Conservation (phyloP, 1,140 invertebrate genomes). For the Drosophila jambulina region DNA sequence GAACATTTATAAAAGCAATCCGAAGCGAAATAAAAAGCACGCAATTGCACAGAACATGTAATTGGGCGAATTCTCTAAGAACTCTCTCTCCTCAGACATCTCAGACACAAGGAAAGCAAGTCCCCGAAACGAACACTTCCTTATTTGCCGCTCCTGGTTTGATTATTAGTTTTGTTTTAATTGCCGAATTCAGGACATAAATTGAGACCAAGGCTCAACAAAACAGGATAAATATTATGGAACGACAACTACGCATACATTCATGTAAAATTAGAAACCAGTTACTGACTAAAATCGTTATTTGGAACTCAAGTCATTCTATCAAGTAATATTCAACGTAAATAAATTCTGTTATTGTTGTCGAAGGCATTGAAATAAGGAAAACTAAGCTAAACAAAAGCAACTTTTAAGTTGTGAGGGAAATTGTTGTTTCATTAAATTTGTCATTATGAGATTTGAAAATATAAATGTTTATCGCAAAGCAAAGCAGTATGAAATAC, state of each 20-base stretch:
- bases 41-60: conserved; percentile 43
- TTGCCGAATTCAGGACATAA: conserved; percentile 29
- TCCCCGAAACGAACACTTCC: neutral
- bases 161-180: conserved; percentile 4
- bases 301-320: conserved; percentile 41
- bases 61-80: conserved; percentile 35
- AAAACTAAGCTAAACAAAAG: conserved; percentile 38
- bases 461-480: conserved; percentile 69
- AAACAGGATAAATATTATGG: conserved; percentile 11
- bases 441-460: conserved; percentile 65
- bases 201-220: conserved; percentile 33
- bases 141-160: conserved; percentile 35
- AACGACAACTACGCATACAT: conserved; percentile 64
- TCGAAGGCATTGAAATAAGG: conserved; percentile 49
- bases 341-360: conserved; percentile 77
- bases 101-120: conserved; percentile 7
- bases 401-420: conserved; percentile 67
- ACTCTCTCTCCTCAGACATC: conserved; percentile 27
- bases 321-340: conserved; percentile 45
- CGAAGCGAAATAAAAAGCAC: conserved; percentile 24
- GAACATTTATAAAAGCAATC: conserved; percentile 54
- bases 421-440: conserved; percentile 79
- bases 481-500: conserved; percentile 34
- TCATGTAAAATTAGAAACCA: conserved; percentile 43
- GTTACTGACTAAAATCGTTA: conserved; percentile 44